Evolutionary conservation across 2,888 invertebrate species (phyloP).

Genomic region (Eristalinus aeneus): DNA sequence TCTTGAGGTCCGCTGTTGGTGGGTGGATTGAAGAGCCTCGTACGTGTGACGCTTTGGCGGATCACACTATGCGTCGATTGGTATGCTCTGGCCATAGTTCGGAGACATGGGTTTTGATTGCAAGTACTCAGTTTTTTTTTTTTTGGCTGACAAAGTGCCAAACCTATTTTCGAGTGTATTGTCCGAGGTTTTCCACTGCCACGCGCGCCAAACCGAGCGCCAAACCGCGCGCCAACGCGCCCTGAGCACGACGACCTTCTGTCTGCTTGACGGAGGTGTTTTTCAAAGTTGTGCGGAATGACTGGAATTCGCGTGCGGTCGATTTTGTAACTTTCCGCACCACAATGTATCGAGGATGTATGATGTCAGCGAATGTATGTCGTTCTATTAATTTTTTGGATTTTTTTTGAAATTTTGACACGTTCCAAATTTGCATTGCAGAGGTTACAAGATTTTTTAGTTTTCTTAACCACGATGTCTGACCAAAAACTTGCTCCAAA

Average conservation of each 20-base stretch:
- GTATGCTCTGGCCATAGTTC: background rate
- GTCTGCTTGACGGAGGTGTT: background rate
- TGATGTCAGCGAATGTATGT: no score
- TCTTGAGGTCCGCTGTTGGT: background rate
- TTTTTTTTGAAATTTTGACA: no score
- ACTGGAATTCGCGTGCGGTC: no score
- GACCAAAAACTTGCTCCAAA: no score
- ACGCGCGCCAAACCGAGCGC: background rate
- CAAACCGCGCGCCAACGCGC: background rate
- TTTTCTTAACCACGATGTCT: no score
- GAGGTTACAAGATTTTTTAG: no score
- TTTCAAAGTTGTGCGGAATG: background rate
- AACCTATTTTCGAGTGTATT: background rate
- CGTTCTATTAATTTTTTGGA: no score
- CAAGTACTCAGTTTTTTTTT: background rate
- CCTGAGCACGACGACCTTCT: background rate
- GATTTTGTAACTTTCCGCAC: no score
- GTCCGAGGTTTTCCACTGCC: background rate
- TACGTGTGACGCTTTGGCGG: background rate
- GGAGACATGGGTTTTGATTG: background rate
- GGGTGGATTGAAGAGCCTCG: background rate
- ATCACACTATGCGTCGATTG: background rate
- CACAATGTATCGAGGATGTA: no score
- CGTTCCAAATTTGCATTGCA: no score
- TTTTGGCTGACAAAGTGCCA: background rate